Percentiles rank a stretch among this genome's conserved stretches.
Conservation (phyloP, 2,888 invertebrate species). For the Stramonita haemastoma region DNA sequence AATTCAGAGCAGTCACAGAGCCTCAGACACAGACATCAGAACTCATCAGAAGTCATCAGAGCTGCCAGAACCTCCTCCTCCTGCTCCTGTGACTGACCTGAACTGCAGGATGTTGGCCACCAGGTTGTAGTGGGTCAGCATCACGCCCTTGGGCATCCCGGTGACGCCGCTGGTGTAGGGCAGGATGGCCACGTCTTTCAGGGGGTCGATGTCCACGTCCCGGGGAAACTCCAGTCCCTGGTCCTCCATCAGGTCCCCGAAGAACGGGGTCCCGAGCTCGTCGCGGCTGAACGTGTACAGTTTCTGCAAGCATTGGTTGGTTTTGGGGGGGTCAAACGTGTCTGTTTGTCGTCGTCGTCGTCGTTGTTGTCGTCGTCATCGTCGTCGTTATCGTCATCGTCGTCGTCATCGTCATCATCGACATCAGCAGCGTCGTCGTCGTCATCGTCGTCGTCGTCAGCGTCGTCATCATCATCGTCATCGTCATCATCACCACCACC, state of each 20-base stretch:
- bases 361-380: too few species aligned
- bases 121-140: constrained; percentile 73
- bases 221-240: constrained; percentile 72
- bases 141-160: constrained; percentile 81
- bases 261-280: constrained; percentile 68
- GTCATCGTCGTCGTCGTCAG: too few species aligned
- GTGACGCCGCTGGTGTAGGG: constrained; percentile 93
- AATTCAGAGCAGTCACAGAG: too few species aligned
- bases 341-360: too few species aligned
- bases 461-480: too few species aligned
- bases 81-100: constrained; percentile 53
- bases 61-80: background rate
- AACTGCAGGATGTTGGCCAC: constrained; percentile 72
- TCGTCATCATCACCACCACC: too few species aligned
- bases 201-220: constrained; percentile 68
- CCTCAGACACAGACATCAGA: too few species aligned
- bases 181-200: constrained; percentile 83
- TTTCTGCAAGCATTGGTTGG: constrained; percentile 54
- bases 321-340: too few species aligned
- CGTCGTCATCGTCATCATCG: too few species aligned
- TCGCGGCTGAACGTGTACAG: constrained; percentile 67
- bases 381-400: too few species aligned
- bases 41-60: background rate
- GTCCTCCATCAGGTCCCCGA: constrained; percentile 66
- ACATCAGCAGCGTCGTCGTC: too few species aligned